Percentiles rank a stretch among this genome's conserved stretches.
These are phyloP conservation scores for Rhamphomyia laevipes DNA, from an alignment of 2,888 invertebrate genomes.

Conservation along the genomic window DNA sequence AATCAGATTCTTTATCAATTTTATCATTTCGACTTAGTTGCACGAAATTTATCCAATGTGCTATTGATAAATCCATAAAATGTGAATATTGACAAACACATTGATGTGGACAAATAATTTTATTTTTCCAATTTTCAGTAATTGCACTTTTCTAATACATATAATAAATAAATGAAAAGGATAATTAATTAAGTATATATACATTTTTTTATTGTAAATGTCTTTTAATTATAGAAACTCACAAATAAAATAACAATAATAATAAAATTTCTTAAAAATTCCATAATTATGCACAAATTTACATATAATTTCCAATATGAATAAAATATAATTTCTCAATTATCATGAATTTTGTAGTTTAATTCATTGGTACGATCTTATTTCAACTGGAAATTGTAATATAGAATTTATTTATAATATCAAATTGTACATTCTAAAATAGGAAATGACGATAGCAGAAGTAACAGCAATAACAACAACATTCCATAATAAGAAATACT, in stretches of 20 bases:
- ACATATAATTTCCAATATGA: constrained; percentile 2
- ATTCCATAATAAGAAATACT: too few species aligned
- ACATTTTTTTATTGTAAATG: neutral
- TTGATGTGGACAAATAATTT: constrained; percentile 38
- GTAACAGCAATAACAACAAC: too few species aligned
- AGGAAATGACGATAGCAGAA: neutral
- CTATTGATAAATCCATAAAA: constrained; percentile 43
- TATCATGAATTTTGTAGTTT: too few species aligned
- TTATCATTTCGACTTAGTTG: constrained; percentile 14
- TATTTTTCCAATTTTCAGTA: constrained; percentile 16
- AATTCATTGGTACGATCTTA: too few species aligned
- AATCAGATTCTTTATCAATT: constrained; percentile 13
- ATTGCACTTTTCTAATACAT: constrained; percentile 8
- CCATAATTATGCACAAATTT: constrained; percentile 7
- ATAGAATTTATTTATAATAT: neutral
- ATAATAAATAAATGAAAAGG: constrained; percentile 2
- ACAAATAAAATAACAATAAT: neutral
- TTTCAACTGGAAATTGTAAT: neutral
- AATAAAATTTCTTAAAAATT: constrained; percentile 3
- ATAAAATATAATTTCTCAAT: too few species aligned
- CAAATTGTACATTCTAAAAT: neutral
- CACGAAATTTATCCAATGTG: constrained; percentile 39
- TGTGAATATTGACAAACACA: constrained; percentile 46
- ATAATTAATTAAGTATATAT: too few species aligned
- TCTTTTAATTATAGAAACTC: too few species aligned